Evolutionary conservation across 2,888 invertebrate genomes (phyloP).

Genomic region (Lasioglossum morio): DNA sequence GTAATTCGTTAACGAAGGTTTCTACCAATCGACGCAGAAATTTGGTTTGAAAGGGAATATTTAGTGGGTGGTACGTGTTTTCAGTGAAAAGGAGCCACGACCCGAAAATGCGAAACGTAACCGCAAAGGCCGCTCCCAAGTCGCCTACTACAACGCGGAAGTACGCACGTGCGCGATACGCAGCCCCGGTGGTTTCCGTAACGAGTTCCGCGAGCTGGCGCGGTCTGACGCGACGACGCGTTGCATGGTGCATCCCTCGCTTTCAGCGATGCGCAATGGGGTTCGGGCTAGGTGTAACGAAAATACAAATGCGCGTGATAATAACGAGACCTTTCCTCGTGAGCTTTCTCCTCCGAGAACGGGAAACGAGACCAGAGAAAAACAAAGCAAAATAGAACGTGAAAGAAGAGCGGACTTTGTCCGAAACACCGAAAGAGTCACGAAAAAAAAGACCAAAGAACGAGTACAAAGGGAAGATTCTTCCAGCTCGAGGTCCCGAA

Average conservation of each 20-base stretch:
- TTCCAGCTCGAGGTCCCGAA: constrained; percentile 32
- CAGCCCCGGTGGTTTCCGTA: constrained; percentile 22
- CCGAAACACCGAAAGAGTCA: constrained; percentile 20
- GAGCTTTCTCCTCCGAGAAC: constrained; percentile 22
- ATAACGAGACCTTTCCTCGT: constrained; percentile 48
- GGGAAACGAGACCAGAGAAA: not conserved
- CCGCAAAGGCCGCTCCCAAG: constrained; percentile 5
- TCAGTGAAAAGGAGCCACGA: not conserved
- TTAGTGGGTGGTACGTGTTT: not conserved
- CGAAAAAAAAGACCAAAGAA: not conserved
- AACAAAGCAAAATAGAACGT: constrained; percentile 9
- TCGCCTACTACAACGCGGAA: not conserved
- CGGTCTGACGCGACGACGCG: constrained; percentile 1
- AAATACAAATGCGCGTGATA: constrained; percentile 65
- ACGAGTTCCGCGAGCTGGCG: constrained; percentile 30
- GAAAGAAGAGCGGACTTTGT: constrained; percentile 17
- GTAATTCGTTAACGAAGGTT: not conserved
- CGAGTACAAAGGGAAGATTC: constrained; percentile 45
- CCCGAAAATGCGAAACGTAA: not conserved
- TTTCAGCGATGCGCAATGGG: constrained; percentile 48
- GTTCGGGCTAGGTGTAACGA: constrained; percentile 52
- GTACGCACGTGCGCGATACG: constrained; percentile 32
- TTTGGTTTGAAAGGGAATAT: not conserved
- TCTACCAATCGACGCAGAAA: not conserved
- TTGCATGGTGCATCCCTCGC: constrained; percentile 4